Evolutionary conservation across 2,797 vertebrate species (phyloP).

Genomic region (Chelon auratus): DNA sequence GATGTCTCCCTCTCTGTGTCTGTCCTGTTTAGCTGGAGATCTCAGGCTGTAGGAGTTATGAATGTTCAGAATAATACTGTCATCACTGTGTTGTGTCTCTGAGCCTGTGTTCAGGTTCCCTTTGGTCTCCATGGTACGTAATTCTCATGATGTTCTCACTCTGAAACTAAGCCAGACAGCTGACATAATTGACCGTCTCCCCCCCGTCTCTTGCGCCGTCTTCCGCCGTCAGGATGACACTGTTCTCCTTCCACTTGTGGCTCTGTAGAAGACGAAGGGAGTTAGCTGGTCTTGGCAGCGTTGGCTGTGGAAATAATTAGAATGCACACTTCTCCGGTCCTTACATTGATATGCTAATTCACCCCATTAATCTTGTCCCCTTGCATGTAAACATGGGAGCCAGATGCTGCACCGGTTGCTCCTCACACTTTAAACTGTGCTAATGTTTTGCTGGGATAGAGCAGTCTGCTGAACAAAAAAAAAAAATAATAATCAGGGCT

Average conservation of each 20-base stretch:
- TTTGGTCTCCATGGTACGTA: slow-evolving; percentile 39
- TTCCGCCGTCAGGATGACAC: slow-evolving; percentile 38
- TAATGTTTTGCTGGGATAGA: slow-evolving; percentile 81
- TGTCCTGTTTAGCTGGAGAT: slow-evolving; percentile 19
- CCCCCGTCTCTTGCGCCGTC: slow-evolving; percentile 22
- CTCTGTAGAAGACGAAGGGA: slow-evolving; percentile 23
- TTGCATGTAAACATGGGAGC: slow-evolving; percentile 84
- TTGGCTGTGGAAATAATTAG: slow-evolving; percentile 79
- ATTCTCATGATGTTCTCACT: slow-evolving; percentile 54
- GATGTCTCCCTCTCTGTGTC: slow-evolving; percentile 39
- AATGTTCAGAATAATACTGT: slow-evolving; percentile 49
- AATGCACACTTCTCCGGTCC: slow-evolving; percentile 78
- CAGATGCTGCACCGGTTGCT: slow-evolving; percentile 90
- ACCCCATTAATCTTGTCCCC: slow-evolving; percentile 86
- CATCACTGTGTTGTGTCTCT: slow-evolving; percentile 32
- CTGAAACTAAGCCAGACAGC: slow-evolving; percentile 57
- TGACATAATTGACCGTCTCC: slow-evolving; percentile 55
- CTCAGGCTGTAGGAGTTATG: slow-evolving; percentile 29
- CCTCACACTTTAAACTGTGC: slow-evolving; percentile 85
- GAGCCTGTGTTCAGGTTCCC: slow-evolving; percentile 33
- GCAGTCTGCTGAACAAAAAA: slow-evolving; percentile 86
- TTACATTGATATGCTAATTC: slow-evolving; percentile 87
- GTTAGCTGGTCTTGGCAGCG: slow-evolving; percentile 54
- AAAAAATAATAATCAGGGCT: slow-evolving; percentile 80
- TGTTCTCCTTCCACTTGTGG: background rate